phyloP scores from a whole-genome alignment of 2,113 vertebrate species.

The Lasiurus borealis region DNA sequence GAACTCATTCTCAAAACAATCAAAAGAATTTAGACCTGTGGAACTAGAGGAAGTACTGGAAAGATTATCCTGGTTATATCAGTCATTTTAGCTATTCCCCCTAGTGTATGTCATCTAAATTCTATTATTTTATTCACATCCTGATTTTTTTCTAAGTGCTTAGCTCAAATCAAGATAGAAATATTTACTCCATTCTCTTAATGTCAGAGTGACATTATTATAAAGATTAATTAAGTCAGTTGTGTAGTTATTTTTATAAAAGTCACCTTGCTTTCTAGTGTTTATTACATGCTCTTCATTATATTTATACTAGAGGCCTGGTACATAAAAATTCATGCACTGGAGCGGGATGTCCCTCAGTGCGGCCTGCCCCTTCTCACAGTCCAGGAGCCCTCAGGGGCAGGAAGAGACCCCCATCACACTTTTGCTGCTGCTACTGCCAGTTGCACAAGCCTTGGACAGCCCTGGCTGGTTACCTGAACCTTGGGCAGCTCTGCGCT shows the following conservation, averaged over 20 bases:
- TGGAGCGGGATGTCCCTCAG: no score
- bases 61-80: constrained; percentile 35
- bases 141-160: constrained; percentile 34
- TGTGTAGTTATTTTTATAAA: constrained; percentile 44
- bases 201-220: constrained; percentile 50
- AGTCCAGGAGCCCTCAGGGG: no score
- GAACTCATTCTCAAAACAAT: background rate
- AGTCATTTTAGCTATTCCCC: background rate
- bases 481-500: no score
- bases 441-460: fast-evolving
- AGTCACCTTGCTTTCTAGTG: constrained; percentile 29
- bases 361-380: no score
- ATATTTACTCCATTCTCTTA: constrained; percentile 42
- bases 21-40: background rate
- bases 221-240: constrained; percentile 54
- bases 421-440: no score
- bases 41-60: background rate
- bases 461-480: no score
- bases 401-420: no score
- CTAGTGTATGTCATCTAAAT: background rate
- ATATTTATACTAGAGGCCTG: background rate
- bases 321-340: no score
- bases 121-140: constrained; percentile 18
- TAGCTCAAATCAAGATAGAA: constrained; percentile 17
- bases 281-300: constrained; percentile 10